phyloP scores from a whole-genome alignment of 2,113 vertebrate species.

The Coptodon bakossiorum region DNA sequence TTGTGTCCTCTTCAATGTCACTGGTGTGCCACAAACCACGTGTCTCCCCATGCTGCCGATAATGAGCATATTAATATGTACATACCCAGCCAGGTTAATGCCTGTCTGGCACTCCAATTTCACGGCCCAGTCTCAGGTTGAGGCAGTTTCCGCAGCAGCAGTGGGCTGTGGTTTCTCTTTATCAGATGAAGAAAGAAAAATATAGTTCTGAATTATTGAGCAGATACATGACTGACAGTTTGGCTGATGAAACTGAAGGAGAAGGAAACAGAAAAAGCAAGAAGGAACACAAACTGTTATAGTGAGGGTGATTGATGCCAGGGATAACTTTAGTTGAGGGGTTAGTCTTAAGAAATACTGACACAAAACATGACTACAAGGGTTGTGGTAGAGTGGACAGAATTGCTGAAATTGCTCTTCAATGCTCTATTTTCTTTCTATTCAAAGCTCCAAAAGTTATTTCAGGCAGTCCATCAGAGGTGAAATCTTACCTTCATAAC shows the following conservation, averaged over 20 bases:
- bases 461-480: neutral
- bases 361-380: slow-evolving; percentile 28
- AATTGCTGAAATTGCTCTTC: slow-evolving; percentile 38
- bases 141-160: neutral
- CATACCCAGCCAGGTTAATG: slow-evolving; percentile 50
- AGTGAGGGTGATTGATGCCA: slow-evolving; percentile 33
- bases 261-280: slow-evolving; percentile 29
- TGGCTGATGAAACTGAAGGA: slow-evolving; percentile 52
- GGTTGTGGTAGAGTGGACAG: slow-evolving; percentile 6
- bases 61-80: slow-evolving; percentile 65
- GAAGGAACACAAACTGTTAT: slow-evolving; percentile 21
- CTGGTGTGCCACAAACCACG: neutral
- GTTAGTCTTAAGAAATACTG: slow-evolving; percentile 28
- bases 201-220: slow-evolving; percentile 60
- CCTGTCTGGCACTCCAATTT: slow-evolving; percentile 43
- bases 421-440: neutral
- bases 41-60: slow-evolving; percentile 14
- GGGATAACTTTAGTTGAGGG: slow-evolving; percentile 31
- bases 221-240: slow-evolving; percentile 56
- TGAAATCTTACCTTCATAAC: neutral
- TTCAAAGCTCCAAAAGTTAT: neutral
- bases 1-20: slow-evolving; percentile 46
- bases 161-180: slow-evolving; percentile 2
- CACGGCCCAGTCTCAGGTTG: slow-evolving; percentile 40
- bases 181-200: slow-evolving; percentile 46